phyloP scores from a whole-genome alignment of 2,113 vertebrate species.

The human region DNA sequence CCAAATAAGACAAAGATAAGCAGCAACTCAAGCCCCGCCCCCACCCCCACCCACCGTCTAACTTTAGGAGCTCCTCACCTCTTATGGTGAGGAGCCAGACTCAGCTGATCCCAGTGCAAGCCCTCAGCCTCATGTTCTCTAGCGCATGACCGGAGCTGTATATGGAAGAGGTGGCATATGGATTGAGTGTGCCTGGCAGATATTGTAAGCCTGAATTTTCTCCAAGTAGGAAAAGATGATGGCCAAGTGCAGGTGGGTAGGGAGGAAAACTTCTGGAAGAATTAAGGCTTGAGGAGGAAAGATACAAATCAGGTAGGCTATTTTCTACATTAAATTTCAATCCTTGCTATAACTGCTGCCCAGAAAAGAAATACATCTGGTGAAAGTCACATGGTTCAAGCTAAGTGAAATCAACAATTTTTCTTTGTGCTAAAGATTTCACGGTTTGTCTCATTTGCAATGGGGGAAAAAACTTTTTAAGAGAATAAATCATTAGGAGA shows the following conservation, averaged over 20 bases:
- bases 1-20: not conserved
- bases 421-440: conserved; percentile 10
- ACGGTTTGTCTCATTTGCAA: not conserved
- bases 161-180: not conserved
- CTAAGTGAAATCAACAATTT: not conserved
- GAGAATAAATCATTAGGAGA: not conserved
- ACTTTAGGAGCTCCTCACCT: not conserved
- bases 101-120: not conserved
- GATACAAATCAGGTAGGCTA: not conserved
- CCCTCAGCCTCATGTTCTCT: not conserved
- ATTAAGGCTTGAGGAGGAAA: not conserved
- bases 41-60: too few relatives aligned
- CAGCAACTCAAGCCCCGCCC: fast-evolving
- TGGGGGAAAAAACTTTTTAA: not conserved
- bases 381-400: conserved; percentile 11
- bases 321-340: not conserved
- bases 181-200: not conserved
- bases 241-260: too few relatives aligned
- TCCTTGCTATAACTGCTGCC: not conserved
- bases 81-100: not conserved
- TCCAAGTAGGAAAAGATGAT: not conserved
- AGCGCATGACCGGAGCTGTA: not conserved
- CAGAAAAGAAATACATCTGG: not conserved
- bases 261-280: not conserved
- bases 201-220: not conserved